These are phyloP conservation scores for Lophura nycthemera DNA, from an alignment of 2,113 vertebrate species.

Conservation along the genomic window DNA sequence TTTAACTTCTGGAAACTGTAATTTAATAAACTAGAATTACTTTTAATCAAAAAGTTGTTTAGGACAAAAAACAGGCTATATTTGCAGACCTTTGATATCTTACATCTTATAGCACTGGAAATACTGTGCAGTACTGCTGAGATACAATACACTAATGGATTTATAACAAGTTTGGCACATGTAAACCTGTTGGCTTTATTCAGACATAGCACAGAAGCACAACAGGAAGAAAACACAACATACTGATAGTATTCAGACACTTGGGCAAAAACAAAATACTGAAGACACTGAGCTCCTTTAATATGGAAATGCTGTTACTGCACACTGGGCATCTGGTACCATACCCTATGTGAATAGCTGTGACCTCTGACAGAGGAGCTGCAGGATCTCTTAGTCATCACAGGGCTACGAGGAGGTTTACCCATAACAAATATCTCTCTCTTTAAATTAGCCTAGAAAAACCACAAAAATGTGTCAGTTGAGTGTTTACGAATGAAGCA, in stretches of 20 bases:
- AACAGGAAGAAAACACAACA: not conserved
- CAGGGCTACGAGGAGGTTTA: slow-evolving; percentile 96
- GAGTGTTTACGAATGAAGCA: slow-evolving; percentile 15
- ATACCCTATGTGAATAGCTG: slow-evolving; percentile 89
- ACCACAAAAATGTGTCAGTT: slow-evolving; percentile 81
- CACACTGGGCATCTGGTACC: slow-evolving; percentile 73
- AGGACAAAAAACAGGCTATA: not conserved
- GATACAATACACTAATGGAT: not conserved
- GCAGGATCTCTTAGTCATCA: slow-evolving; percentile 88
- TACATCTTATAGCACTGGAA: slow-evolving; percentile 46
- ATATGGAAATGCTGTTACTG: slow-evolving; percentile 9
- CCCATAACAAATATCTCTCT: slow-evolving; percentile 87
- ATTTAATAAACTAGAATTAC: not conserved
- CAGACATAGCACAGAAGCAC: slow-evolving; percentile 30
- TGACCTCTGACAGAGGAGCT: slow-evolving; percentile 87
- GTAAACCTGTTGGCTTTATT: slow-evolving; percentile 25
- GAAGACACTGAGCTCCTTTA: slow-evolving; percentile 26
- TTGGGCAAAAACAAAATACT: not conserved
- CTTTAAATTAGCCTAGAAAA: slow-evolving; percentile 88
- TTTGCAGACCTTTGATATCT: not conserved
- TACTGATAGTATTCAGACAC: slow-evolving; percentile 10
- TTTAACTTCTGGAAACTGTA: not conserved
- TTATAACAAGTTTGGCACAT: not conserved
- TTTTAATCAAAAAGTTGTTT: slow-evolving; percentile 25
- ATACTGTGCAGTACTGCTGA: slow-evolving; percentile 32